A percentile compares a stretch with the other conserved stretches of the same genome.
phyloP scores from a whole-genome alignment of 2,888 invertebrate genomes.

The Acleris sparsana region DNA sequence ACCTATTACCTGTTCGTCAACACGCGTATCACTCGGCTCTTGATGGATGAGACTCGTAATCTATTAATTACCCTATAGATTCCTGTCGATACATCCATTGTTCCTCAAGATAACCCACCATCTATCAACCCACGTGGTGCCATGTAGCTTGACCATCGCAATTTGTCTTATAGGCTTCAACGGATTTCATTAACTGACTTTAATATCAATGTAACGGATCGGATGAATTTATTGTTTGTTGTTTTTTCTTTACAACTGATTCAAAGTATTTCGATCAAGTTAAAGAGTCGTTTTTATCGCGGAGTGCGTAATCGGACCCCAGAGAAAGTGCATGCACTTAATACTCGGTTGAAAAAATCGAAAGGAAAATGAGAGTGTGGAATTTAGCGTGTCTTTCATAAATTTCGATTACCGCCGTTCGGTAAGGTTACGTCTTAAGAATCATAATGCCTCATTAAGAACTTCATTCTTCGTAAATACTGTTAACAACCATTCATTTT shows the following conservation, averaged over 20 bases:
- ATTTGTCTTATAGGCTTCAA: slow-evolving; percentile 73
- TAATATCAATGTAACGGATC: slow-evolving; percentile 32
- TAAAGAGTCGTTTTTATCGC: slow-evolving; percentile 53
- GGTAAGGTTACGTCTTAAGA: slow-evolving; percentile 53
- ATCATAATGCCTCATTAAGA: slow-evolving; percentile 52
- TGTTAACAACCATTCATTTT: slow-evolving; percentile 49
- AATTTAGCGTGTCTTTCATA: slow-evolving; percentile 69
- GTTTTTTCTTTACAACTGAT: slow-evolving; percentile 39
- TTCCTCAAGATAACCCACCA: slow-evolving; percentile 63
- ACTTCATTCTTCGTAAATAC: slow-evolving; percentile 51
- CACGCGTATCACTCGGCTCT: slow-evolving; percentile 43
- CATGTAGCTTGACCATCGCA: slow-evolving; percentile 68
- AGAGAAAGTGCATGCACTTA: slow-evolving; percentile 75
- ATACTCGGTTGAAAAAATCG: slow-evolving; percentile 64
- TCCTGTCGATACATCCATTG: slow-evolving; percentile 73
- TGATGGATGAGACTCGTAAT: slow-evolving; percentile 72
- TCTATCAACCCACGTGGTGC: slow-evolving; percentile 78
- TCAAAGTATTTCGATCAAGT: slow-evolving; percentile 45
- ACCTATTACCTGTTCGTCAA: slow-evolving; percentile 17
- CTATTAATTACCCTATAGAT: slow-evolving; percentile 77
- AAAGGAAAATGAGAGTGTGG: slow-evolving; percentile 75
- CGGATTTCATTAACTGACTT: slow-evolving; percentile 51
- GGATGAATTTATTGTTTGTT: slow-evolving; percentile 19
- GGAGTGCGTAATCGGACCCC: slow-evolving; percentile 68
- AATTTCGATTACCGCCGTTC: slow-evolving; percentile 51